Evolutionary conservation across 2,113 vertebrate species (phyloP).

Genomic region (Zosterops borbonicus): DNA sequence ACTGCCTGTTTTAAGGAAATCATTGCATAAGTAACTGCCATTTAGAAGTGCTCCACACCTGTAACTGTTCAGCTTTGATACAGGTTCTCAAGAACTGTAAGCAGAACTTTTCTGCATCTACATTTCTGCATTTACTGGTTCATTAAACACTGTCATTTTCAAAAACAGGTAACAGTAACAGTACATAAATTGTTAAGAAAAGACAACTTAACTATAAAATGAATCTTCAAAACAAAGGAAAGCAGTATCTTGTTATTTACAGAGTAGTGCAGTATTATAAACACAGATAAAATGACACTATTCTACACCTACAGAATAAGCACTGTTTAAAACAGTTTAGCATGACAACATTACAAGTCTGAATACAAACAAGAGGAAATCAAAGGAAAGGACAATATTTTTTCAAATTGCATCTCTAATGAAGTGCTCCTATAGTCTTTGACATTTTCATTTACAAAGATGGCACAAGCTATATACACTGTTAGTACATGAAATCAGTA

Average conservation of each 20-base stretch:
- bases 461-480: neutral
- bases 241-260: constrained; percentile 52
- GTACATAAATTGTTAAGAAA: constrained; percentile 35
- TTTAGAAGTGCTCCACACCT: neutral
- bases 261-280: constrained; percentile 50
- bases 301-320: constrained; percentile 42
- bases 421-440: neutral
- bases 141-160: constrained; percentile 37
- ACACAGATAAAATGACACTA: constrained; percentile 20
- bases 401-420: neutral
- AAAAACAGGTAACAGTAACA: constrained; percentile 47
- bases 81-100: neutral
- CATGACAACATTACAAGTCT: neutral
- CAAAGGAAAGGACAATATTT: neutral
- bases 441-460: constrained; percentile 6
- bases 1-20: neutral
- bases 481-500: neutral
- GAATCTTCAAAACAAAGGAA: constrained; percentile 32
- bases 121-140: constrained; percentile 42
- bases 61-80: neutral
- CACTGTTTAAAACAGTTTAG: constrained; percentile 15
- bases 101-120: constrained; percentile 37
- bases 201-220: constrained; percentile 49
- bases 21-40: neutral
- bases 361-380: constrained; percentile 4